Evolutionary conservation across 1,140 invertebrate species (phyloP).

Genomic region (Chironomus striatipennis): DNA sequence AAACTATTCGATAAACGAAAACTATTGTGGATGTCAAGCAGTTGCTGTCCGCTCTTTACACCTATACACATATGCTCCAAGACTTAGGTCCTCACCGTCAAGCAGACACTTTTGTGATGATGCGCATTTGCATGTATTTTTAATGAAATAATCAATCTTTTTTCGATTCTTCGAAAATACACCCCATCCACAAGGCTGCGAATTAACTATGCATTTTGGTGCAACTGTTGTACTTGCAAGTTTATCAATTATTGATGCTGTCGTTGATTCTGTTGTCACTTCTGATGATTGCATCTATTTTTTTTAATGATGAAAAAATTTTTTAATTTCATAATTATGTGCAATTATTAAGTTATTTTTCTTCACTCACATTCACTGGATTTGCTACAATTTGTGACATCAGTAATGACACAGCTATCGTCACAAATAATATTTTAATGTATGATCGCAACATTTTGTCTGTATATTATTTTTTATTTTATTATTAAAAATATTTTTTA

Average conservation of each 20-base stretch:
- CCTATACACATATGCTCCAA: neutral
- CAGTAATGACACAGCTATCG: neutral
- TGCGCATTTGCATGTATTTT: neutral
- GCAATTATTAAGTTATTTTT: neutral
- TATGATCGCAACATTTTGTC: too few relatives aligned
- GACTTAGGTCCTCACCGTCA: constrained; percentile 1
- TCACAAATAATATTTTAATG: neutral
- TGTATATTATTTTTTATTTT: too few relatives aligned
- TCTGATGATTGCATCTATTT: neutral
- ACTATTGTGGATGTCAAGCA: neutral
- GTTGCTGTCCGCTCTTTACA: neutral
- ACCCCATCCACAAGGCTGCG: neutral
- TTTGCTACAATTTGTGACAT: neutral
- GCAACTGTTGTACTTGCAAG: neutral
- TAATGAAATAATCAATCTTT: neutral
- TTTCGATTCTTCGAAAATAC: neutral
- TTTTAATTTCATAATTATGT: neutral
- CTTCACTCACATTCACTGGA: neutral
- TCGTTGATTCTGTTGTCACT: neutral
- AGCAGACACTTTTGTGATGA: neutral
- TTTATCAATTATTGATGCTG: neutral
- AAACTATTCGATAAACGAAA: too few relatives aligned
- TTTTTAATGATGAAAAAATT: neutral
- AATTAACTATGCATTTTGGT: neutral
- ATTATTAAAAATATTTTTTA: too few relatives aligned